phyloP scores from a whole-genome alignment of 2,888 invertebrate species.

The Cheilosia vernalis region DNA sequence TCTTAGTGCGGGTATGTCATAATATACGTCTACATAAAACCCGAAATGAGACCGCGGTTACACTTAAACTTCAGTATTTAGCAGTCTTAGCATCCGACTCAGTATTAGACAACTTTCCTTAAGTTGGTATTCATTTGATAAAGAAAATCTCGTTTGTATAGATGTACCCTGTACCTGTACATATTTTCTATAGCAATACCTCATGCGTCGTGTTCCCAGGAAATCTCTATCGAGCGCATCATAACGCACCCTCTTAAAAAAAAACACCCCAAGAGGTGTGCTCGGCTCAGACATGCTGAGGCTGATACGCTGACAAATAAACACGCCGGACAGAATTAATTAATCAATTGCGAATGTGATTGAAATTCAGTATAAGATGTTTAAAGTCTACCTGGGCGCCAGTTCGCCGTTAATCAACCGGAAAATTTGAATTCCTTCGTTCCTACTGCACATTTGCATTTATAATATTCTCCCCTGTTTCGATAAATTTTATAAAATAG shows the following conservation, averaged over 20 bases:
- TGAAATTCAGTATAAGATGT: constrained; percentile 62
- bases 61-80: too few species aligned
- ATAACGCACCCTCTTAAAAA: constrained; percentile 61
- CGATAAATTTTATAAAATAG: constrained; percentile 32
- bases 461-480: constrained; percentile 34
- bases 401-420: constrained; percentile 67
- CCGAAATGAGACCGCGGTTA: too few species aligned
- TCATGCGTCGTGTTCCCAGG: constrained; percentile 13
- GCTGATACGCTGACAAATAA: constrained; percentile 55
- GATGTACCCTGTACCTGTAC: not conserved
- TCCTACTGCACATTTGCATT: constrained; percentile 12
- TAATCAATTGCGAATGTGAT: constrained; percentile 70
- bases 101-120: too few species aligned
- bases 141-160: not conserved
- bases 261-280: constrained; percentile 66
- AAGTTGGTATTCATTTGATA: too few species aligned
- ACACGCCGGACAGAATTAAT: constrained; percentile 69
- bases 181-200: not conserved
- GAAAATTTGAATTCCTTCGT: constrained; percentile 67
- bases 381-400: constrained; percentile 62
- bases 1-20: too few species aligned
- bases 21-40: too few species aligned
- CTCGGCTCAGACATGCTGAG: constrained; percentile 48
- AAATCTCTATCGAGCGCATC: constrained; percentile 29
- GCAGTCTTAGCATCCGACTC: too few species aligned